Base-by-base conservation (phyloP, 2,797 vertebrate genomes). In the Heliangelus exortis region DNA sequence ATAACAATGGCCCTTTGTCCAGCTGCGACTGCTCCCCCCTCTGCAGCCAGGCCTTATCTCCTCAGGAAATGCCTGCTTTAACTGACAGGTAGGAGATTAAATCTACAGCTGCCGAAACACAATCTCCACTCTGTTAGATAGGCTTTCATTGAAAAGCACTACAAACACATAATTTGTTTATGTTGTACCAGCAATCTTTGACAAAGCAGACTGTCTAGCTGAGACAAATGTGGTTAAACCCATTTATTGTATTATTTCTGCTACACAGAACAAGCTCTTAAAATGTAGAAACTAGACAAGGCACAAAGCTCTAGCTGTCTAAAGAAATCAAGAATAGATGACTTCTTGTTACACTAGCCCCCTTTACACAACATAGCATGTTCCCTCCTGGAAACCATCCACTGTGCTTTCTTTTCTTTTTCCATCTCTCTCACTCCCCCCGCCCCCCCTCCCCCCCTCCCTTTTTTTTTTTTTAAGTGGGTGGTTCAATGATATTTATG, bases 261-360 rank as follows among this genome's bases (percentile, higher is more conserved):
- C 97, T 97, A 96, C 97, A 97, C 95, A 97, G 97, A 97, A 97
- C 97, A 97, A 96, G 97, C 97, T 97, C 97, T 98, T 97, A 97
- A 97, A 98, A 98, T 20, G 84, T 94, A 97, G 98, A 98, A 98
- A 98, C 97, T 98, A 98, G 98, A 98, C 98, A 98, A 98, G 98
- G 95, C 98, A 98, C 98, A 97, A 97, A 97, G 98, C 98, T 98
- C 95, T 97, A 96, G 96, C 97, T 97, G 97, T 98, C 98, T 98
- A 98, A 97, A 98, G 98, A 98, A 98, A 98, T 98, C 98, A 98
- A 98, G 98, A 98, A 98, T 98, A 99, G 98, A 98, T 98, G 98
- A 98, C 98, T 99, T 98, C 98, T 99, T 99, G 98, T 98, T 99
- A 97, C 97, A 97, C 98, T 98, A 98, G 98, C 97, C 98, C 97